These are phyloP conservation scores for Neodon shergylaensis DNA, from an alignment of 2,113 vertebrate species.

Conservation along the genomic window DNA sequence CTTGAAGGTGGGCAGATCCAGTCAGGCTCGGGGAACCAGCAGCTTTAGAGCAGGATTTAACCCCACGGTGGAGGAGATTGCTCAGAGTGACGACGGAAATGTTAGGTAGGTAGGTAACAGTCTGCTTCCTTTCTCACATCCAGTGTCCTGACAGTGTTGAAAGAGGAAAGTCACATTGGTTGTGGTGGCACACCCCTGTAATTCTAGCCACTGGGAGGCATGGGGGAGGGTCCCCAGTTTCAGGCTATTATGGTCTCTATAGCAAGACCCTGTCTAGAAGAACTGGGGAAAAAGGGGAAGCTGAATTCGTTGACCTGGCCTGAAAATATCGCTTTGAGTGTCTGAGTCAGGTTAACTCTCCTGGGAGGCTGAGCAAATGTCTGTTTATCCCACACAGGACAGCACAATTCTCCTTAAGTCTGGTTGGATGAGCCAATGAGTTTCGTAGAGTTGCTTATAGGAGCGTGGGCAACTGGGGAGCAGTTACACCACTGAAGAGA, in stretches of 20 bases:
- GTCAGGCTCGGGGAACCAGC: background rate
- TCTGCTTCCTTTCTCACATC: background rate
- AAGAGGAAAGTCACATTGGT: background rate
- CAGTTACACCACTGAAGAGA: background rate
- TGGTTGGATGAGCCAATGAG: background rate
- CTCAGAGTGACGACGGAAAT: background rate
- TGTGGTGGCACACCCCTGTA: background rate
- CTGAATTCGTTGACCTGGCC: background rate
- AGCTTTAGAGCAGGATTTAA: background rate
- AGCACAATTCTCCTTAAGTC: background rate
- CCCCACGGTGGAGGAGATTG: background rate
- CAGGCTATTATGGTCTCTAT: background rate
- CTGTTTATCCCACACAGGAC: background rate
- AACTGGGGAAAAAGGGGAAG: accelerated
- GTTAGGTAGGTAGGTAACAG: too few relatives aligned
- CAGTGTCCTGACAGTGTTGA: background rate
- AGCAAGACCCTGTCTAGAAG: background rate
- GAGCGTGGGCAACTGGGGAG: background rate
- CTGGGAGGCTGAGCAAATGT: background rate
- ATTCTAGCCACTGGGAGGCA: background rate
- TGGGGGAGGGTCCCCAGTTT: too few relatives aligned
- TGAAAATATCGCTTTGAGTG: background rate
- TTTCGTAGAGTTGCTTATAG: background rate
- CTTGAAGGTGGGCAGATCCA: background rate
- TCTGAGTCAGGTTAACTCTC: background rate